phyloP scores from a whole-genome alignment of 2,113 vertebrate genomes.

The Tetrao urogallus region DNA sequence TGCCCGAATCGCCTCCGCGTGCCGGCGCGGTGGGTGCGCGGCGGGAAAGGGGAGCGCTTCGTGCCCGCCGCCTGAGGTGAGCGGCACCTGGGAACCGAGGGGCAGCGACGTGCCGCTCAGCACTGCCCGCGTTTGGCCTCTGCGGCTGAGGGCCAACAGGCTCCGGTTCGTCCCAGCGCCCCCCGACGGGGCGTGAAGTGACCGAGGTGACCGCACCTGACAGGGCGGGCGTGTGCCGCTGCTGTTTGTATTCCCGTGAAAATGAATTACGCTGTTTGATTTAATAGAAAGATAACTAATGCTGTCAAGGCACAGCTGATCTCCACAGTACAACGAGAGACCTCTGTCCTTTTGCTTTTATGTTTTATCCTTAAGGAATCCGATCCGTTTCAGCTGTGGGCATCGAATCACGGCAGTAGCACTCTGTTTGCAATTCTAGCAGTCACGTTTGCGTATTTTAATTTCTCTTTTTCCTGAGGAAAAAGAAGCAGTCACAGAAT shows the following conservation, averaged over 20 bases:
- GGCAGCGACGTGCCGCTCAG: too few relatives aligned
- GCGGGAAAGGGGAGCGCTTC: neutral
- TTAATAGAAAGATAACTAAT: neutral
- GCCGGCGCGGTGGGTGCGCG: too few relatives aligned
- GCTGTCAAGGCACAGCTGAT: neutral
- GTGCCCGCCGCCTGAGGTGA: neutral
- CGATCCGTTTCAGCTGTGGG: neutral
- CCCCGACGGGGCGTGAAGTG: too few relatives aligned
- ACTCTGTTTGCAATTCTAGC: neutral
- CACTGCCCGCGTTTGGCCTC: too few relatives aligned
- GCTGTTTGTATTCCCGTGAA: neutral
- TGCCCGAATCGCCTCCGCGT: too few relatives aligned
- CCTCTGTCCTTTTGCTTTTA: neutral
- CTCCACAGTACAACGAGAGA: neutral
- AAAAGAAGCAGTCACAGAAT: neutral
- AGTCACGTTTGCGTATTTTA: conserved; percentile 13
- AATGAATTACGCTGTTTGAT: neutral
- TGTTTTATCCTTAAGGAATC: neutral
- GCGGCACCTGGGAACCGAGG: neutral
- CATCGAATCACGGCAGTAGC: neutral
- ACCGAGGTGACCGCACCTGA: neutral
- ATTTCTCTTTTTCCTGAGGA: neutral
- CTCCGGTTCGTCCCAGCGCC: too few relatives aligned
- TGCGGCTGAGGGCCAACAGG: too few relatives aligned
- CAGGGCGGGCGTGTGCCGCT: neutral